A percentile compares a stretch with the other conserved stretches of the same genome.
Evolutionary conservation across 1,140 invertebrate genomes (phyloP).

Genomic region (Temnothorax curvispinosus): DNA sequence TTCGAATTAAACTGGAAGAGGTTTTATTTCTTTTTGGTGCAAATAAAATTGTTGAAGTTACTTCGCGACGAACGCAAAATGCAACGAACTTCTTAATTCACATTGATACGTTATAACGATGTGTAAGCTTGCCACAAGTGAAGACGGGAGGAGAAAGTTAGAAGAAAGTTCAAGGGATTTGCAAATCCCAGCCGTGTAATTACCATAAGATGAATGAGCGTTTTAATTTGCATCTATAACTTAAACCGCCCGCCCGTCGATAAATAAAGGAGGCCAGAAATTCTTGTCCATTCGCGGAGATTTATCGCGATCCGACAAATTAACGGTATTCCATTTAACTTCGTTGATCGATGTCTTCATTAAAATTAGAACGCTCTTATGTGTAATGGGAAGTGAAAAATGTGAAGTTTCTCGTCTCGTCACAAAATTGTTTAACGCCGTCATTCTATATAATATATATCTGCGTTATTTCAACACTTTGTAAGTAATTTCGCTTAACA

Average conservation of each 20-base stretch:
- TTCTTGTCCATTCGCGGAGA: not conserved
- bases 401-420: not conserved
- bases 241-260: constrained; percentile 26
- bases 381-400: not conserved
- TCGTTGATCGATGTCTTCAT: not conserved
- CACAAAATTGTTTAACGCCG: not conserved
- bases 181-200: constrained; percentile 57
- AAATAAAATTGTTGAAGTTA: not conserved
- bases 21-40: too few species aligned
- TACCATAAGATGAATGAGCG: constrained; percentile 61
- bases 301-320: not conserved
- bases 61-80: not conserved
- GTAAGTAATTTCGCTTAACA: constrained; percentile 51
- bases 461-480: constrained; percentile 21
- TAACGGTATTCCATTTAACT: constrained; percentile 15
- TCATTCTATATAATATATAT: not conserved
- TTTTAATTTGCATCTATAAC: constrained; percentile 60
- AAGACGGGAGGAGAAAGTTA: constrained; percentile 40
- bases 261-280: constrained; percentile 35
- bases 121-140: constrained; percentile 24
- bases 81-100: constrained; percentile 27
- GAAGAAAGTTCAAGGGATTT: constrained; percentile 60
- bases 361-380: not conserved
- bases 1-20: not conserved
- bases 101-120: constrained; percentile 31